Percentiles rank a stretch among this genome's conserved stretches.
phyloP scores from a whole-genome alignment of 2,797 vertebrate genomes.

The Parauchenoglanis punctatus region DNA sequence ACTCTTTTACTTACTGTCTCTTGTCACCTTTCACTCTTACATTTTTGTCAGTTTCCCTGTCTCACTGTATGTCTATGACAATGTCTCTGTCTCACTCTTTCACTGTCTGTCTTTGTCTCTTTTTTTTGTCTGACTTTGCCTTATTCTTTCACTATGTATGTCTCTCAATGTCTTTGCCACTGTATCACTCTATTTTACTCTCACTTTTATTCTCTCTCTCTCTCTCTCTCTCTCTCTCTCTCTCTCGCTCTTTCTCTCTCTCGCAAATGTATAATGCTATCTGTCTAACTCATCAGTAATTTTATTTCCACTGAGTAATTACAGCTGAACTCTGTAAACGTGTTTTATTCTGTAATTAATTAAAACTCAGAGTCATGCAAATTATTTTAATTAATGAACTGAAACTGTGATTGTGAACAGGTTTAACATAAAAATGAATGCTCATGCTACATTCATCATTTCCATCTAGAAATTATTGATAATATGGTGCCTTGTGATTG shows the following conservation, averaged over 20 bases:
- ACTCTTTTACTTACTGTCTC: not conserved
- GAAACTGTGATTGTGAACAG: not conserved
- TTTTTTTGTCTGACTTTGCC: not conserved
- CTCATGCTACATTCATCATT: not conserved
- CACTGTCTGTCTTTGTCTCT: not conserved
- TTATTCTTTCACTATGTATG: not conserved
- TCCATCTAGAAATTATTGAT: not conserved
- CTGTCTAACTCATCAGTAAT: conserved; percentile 77
- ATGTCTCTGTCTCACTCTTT: not conserved
- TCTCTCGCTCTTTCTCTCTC: not conserved
- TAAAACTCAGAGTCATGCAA: not conserved
- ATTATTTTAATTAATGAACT: not conserved
- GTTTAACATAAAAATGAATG: not conserved
- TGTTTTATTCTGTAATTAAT: conserved; percentile 77
- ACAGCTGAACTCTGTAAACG: conserved; percentile 80
- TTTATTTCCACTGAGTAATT: conserved; percentile 79
- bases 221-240: not conserved
- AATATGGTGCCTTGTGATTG: not conserved
- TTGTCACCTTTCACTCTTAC: no score
- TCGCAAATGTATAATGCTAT: conserved; percentile 62
- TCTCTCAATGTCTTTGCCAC: not conserved
- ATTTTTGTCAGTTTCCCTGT: no score
- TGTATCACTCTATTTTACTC: conserved; percentile 11
- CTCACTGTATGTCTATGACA: no score
- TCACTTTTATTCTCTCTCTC: conserved; percentile 19